Conservation (phyloP, 2,797 vertebrate species). For the Pogonophryne albipinna region DNA sequence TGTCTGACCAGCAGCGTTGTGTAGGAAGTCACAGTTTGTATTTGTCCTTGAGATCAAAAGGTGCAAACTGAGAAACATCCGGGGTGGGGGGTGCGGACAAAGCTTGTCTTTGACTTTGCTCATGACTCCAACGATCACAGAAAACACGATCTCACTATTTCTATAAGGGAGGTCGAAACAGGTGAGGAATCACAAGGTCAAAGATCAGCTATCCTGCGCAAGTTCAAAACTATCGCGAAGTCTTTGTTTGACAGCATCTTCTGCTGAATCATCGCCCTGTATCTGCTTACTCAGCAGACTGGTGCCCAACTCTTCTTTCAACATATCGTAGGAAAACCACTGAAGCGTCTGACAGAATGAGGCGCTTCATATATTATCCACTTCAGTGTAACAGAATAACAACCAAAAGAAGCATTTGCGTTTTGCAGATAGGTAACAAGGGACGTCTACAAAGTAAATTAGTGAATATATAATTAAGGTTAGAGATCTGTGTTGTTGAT, state of each 20-base stretch:
- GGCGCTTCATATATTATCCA: slow-evolving; percentile 29
- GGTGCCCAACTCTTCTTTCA: neutral
- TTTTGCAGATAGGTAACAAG: neutral
- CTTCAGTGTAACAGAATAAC: slow-evolving; percentile 7
- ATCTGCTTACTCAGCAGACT: slow-evolving; percentile 6
- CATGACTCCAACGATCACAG: slow-evolving; percentile 6
- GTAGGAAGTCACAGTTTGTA: slow-evolving; percentile 17
- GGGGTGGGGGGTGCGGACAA: slow-evolving; percentile 22
- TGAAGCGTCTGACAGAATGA: slow-evolving; percentile 4
- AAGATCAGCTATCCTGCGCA: slow-evolving; percentile 32
- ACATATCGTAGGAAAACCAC: slow-evolving; percentile 30
- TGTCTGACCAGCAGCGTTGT: slow-evolving; percentile 3
- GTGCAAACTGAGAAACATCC: slow-evolving; percentile 16
- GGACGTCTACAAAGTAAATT: neutral
- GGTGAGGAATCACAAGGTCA: slow-evolving; percentile 36
- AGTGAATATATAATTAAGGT: neutral
- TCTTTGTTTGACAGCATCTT: slow-evolving; percentile 3
- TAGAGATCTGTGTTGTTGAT: neutral
- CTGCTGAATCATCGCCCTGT: neutral
- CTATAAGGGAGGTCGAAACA: slow-evolving; percentile 11
- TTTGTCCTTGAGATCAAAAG: slow-evolving; percentile 43
- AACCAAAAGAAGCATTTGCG: neutral
- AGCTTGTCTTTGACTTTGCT: slow-evolving; percentile 10
- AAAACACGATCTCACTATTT: slow-evolving; percentile 1
- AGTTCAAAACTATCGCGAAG: slow-evolving; percentile 17